Percentiles rank a stretch among this genome's conserved stretches.
These are phyloP conservation scores for Etheostoma perlongum DNA, from an alignment of 2,797 vertebrate species.

Conservation along the genomic window DNA sequence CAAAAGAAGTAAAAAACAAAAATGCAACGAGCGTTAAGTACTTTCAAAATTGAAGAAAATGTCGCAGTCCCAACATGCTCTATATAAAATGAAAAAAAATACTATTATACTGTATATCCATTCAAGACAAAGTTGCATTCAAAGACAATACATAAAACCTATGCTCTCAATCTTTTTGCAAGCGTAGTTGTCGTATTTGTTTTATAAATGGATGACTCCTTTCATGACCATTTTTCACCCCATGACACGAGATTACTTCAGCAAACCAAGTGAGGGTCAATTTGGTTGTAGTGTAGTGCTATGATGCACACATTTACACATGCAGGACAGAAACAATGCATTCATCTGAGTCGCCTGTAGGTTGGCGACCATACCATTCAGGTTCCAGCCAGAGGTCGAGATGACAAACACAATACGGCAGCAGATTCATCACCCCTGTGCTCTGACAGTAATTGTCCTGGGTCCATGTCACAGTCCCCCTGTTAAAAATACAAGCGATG, in stretches of 20 bases:
- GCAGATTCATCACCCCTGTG: conserved; percentile 77
- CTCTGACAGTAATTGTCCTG: conserved; percentile 79
- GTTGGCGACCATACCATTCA: conserved; percentile 57
- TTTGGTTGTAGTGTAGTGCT: background rate
- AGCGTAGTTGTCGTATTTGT: background rate
- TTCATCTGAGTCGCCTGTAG: conserved; percentile 36
- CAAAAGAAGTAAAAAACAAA: background rate
- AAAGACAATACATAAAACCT: background rate
- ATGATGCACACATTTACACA: conserved; percentile 41
- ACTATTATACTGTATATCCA: too few species aligned
- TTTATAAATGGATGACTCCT: conserved; percentile 2
- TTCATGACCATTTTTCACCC: background rate
- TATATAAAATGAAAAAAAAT: background rate
- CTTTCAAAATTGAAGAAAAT: background rate
- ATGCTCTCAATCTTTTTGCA: background rate
- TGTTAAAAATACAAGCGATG: conserved; percentile 72
- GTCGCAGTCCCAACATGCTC: background rate
- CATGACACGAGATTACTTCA: background rate
- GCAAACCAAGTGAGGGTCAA: conserved; percentile 7
- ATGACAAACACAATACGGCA: conserved; percentile 78
- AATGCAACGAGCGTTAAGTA: background rate
- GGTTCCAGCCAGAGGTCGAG: conserved; percentile 69
- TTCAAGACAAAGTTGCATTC: background rate
- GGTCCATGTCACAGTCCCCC: conserved; percentile 55
- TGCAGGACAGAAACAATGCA: conserved; percentile 32